Evolutionary conservation across 2,113 vertebrate species (phyloP), one percentile per base, ranked within the genome.

Genomic region (Podarcis muralis): DNA sequence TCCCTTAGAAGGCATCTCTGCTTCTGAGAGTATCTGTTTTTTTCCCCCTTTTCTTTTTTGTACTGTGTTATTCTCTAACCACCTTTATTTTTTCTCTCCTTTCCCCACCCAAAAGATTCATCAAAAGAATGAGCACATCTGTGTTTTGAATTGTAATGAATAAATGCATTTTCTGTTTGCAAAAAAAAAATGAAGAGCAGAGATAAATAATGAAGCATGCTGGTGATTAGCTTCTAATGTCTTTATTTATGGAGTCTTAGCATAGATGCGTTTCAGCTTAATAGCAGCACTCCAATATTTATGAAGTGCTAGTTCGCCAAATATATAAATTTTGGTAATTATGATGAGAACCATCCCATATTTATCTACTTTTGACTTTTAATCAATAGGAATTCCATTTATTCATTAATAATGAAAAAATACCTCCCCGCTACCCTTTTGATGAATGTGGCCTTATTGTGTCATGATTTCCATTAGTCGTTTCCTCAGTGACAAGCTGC

Each of bases 361-460:
- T 91, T 95, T 95, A 89, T 92, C 82, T 94, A 76, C 71, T 88
- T 94, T 89, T 89, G 82, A 92, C 87, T 95, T 93, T 86, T 93
- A 96, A 96, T 95, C 91, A 92, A 72, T 88, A 91, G 65, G 76
- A 91, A 87, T 93, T 76, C 43, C 85, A 92, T 94, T 95, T 94
- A 91, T 92, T 94, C 90, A 91, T 94, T 94, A 94, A 87, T 79
- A 91, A 62, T 90, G 80, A 84, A 93, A 90, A 90, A 81, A 81
- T 91, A 35, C 27, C 62, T 93, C 89, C 86, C 84, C 92, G 80
- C 53, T 94, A 84, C 84, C 88, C 88, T 91, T 57, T 87, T 92
- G 88, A 94, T 89, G 59, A 92, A 92, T 93, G 71, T 90, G 85
- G 72, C 88, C 93, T 86, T 22, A 68, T 93, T 95, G 89, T 90